phyloP scores from a whole-genome alignment of 2,888 invertebrate genomes.

The Cetonia aurata region DNA sequence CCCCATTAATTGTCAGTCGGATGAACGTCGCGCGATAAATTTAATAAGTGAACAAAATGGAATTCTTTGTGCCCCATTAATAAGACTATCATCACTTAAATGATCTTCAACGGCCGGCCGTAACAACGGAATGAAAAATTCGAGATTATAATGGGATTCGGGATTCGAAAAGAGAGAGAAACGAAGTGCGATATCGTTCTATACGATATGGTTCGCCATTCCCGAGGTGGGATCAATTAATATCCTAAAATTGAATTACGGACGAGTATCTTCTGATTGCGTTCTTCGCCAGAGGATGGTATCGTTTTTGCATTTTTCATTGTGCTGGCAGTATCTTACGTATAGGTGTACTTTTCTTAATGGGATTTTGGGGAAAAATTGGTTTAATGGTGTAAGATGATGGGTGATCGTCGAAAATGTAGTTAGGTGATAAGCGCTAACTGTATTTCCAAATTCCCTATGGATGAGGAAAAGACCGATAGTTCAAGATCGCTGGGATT shows the following conservation, averaged over 20 bases:
- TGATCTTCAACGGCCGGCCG: constrained; percentile 25
- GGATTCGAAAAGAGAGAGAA: background rate
- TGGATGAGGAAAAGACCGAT: too few relatives aligned
- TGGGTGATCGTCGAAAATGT: too few relatives aligned
- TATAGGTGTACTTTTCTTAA: too few relatives aligned
- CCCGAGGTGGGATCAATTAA: constrained; percentile 9
- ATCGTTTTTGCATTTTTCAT: too few relatives aligned
- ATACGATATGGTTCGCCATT: constrained; percentile 1
- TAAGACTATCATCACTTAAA: constrained; percentile 34
- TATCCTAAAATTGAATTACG: constrained; percentile 1
- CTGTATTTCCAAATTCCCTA: too few relatives aligned
- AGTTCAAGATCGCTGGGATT: too few relatives aligned
- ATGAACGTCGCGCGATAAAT: constrained; percentile 22
- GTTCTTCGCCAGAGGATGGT: too few relatives aligned
- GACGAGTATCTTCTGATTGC: too few relatives aligned
- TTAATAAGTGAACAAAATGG: constrained; percentile 33
- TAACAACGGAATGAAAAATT: constrained; percentile 26
- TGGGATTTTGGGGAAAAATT: too few relatives aligned
- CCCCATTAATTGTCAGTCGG: constrained; percentile 26
- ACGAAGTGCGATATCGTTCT: background rate
- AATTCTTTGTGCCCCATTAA: constrained; percentile 32
- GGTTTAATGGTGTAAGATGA: too few relatives aligned
- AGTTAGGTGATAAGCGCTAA: too few relatives aligned
- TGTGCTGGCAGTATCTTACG: too few relatives aligned
- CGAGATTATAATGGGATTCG: constrained; percentile 16